Evolutionary conservation across 1,140 invertebrate genomes (phyloP), one percentile per base, ranked within the genome.

Genomic region (Bathynomus jamesi): DNA sequence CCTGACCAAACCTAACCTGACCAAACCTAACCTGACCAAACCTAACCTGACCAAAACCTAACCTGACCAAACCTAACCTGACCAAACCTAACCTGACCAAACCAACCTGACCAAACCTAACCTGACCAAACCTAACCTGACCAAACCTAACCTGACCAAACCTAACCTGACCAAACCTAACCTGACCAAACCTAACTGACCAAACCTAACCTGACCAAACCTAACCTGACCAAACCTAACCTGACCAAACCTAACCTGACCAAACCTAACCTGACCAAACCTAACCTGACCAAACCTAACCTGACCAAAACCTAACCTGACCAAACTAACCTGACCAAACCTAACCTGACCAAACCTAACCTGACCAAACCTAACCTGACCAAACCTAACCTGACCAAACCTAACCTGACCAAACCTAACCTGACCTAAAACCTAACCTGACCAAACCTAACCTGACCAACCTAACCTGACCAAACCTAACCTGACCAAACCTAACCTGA

Each of bases 1-100:
- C 29, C 65, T 66, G 21, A 66, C 65, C 29, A 7, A 29, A 66
- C 65, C 65, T 66, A 28, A 66, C 65, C 65, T 66, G 28, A 66
- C 65, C 65, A 28, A 29, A 66, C 65, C 65, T 66, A 66, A 66
- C 29, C 67, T 68, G 27, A 68, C 67, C 67, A 21, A 53, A 68
- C 67, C 40, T 68, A 68, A 65, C 67, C 67, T 46, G 27, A n/a
- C n/a, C n/a, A n/a, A n/a, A n/a, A 68, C 67, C 65, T 66, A 66
- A 66, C 65, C 65, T 66, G 29, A 66, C 29, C 65, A 7, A 66
- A 66, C 65, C 65, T 66, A 66, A 66, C 65, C 65, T 30, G 29
- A 66, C 65, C 65, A 7, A 66, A 66, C 65, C 65, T 66, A 29
- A 66, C 65, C 65, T 66, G 21, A 66, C 65, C 65, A 66, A 66